Evolutionary conservation across 1,140 invertebrate species (phyloP), one percentile per base, ranked within the genome.

Genomic region (Mizuhopecten yessoensis): DNA sequence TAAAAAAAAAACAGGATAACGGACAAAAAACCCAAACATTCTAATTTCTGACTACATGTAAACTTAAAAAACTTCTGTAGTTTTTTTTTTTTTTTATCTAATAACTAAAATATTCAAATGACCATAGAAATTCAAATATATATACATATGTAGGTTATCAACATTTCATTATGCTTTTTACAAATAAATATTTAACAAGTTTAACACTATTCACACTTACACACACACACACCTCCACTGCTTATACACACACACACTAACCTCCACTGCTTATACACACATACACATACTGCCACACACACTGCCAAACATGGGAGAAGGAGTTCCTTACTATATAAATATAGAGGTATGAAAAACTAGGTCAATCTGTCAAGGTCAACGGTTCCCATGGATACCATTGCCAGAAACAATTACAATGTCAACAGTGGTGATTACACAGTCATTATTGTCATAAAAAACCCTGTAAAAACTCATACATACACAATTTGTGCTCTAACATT

Each of bases 311-410:
- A 2, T 75, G 9, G 57, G 57, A 75, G 57, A 7, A 75, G 57
- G 42, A 75, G 29, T n/a, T 75, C 57, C 57, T 5, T 75, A n/a
- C 57, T 75, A 75, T 75, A 75, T 75, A 75, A 75, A 75, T 29
- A 75, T 75, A 75, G 57, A 75, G 57, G 57, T 75, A 75, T 75
- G 57, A 75, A 75, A 75, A 75, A 75, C 57, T 75, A 75, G 57
- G 57, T 75, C 57, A 75, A 75, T 75, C n/a, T n/a, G 57, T 75
- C 57, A 75, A 75, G 57, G 57, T 75, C n/a, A 75, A 75, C 29
- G 57, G 57, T 75, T 75, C 57, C 23, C 57, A 75, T 75, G 57
- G 57, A 75, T 11, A 75, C 57, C 57, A 29, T 75, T 75, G n/a
- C 57, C 57, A 29, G 57, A 29, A 75, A 75, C 57, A 75, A 75